Conservation (phyloP, 2,797 vertebrate genomes). For the Gallirallus australis region DNA sequence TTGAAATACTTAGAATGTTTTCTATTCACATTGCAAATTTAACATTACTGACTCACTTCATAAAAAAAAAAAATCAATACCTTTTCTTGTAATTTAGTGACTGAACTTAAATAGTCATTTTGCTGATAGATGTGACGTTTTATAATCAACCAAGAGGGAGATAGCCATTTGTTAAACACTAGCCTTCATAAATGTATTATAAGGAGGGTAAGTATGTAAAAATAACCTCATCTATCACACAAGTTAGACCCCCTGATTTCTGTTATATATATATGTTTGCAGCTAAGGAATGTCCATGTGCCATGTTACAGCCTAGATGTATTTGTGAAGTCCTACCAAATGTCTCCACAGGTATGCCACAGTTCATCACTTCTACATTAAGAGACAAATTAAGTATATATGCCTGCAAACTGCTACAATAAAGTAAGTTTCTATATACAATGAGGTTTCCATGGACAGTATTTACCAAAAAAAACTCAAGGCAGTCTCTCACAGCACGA, state of each 20-base stretch:
- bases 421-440: conserved; percentile 38
- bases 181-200: background rate
- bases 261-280: background rate
- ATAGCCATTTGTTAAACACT: conserved; percentile 5
- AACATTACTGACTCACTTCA: background rate
- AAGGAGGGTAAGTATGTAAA: background rate
- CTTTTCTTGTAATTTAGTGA: background rate
- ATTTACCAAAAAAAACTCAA: conserved; percentile 20
- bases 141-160: background rate
- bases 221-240: background rate
- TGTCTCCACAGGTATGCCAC: background rate
- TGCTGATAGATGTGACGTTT: background rate
- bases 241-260: background rate
- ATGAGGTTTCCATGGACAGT: conserved; percentile 3
- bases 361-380: background rate
- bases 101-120: background rate
- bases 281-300: background rate
- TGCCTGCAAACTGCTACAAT: conserved; percentile 16
- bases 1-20: background rate
- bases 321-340: background rate
- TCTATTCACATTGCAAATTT: background rate
- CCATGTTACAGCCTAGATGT: background rate
- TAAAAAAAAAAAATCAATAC: background rate
- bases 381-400: conserved; percentile 29
- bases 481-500: conserved; percentile 3